These are phyloP conservation scores for Hirundo rustica DNA, from an alignment of 2,797 vertebrate genomes.

Conservation along the genomic window DNA sequence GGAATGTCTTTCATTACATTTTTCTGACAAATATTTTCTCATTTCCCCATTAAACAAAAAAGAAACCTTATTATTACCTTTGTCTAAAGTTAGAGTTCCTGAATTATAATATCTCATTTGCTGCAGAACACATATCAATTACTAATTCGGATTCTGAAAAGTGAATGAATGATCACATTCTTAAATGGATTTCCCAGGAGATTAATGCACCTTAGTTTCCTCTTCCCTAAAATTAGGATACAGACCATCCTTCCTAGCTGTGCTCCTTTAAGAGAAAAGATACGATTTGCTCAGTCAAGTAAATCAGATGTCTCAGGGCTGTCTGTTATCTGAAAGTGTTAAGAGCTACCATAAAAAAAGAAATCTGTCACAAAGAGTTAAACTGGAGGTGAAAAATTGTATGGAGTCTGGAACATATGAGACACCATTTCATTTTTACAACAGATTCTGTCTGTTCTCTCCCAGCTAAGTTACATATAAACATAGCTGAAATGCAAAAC, in stretches of 20 bases:
- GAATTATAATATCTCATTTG: conserved; percentile 3
- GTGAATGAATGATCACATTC: conserved; percentile 63
- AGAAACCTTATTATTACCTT: background rate
- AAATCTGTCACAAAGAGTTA: background rate
- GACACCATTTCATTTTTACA: conserved; percentile 33
- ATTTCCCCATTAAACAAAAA: background rate
- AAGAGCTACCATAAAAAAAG: background rate
- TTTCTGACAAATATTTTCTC: background rate
- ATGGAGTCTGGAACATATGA: background rate
- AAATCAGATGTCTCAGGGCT: conserved; percentile 20
- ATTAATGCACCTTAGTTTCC: conserved; percentile 49
- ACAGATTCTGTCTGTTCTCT: background rate
- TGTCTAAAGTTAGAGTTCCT: background rate
- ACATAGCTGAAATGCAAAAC: conserved; percentile 15
- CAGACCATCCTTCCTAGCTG: conserved; percentile 39
- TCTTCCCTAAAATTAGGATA: conserved; percentile 62
- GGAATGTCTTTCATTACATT: background rate
- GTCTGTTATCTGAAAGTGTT: conserved; percentile 36
- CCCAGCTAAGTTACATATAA: background rate
- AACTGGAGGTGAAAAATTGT: background rate
- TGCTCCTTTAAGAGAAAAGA: conserved; percentile 50
- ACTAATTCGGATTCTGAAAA: conserved; percentile 54
- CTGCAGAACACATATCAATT: conserved; percentile 17
- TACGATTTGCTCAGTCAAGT: background rate
- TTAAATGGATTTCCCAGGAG: conserved; percentile 55